Conservation (phyloP, 2,797 vertebrate genomes). For the Macrochelys suwanniensis region DNA sequence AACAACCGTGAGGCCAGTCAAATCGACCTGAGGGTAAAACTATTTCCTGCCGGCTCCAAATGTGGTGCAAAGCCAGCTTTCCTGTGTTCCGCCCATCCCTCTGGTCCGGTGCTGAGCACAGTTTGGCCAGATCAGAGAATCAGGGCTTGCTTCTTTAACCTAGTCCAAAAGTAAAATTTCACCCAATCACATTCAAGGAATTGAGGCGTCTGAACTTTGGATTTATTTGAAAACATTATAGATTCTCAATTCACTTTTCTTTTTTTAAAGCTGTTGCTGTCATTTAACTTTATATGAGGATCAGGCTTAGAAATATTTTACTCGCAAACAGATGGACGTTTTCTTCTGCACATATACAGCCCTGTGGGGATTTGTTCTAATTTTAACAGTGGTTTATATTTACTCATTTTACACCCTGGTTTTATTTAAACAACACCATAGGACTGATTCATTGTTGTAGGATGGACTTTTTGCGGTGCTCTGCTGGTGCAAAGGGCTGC, state of each 20-base stretch:
- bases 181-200: not conserved
- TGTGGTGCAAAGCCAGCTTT: not conserved
- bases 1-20: not conserved
- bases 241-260: not conserved
- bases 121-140: not conserved
- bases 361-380: not conserved
- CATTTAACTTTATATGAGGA: not conserved
- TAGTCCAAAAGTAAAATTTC: not conserved
- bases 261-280: not conserved
- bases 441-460: not conserved
- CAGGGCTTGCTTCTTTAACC: not conserved
- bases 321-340: not conserved
- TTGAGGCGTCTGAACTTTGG: not conserved
- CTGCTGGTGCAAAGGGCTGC: not conserved
- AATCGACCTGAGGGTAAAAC: not conserved
- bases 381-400: not conserved
- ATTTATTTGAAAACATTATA: not conserved
- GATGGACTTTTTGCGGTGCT: not conserved
- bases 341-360: not conserved
- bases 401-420: not conserved
- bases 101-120: not conserved
- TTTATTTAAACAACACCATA: not conserved
- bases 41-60: accelerated
- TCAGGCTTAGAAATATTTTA: not conserved
- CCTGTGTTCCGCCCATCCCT: not conserved